These are phyloP conservation scores for Barypeithes pellucidus DNA, from an alignment of 2,888 invertebrate genomes.

Conservation along the genomic window DNA sequence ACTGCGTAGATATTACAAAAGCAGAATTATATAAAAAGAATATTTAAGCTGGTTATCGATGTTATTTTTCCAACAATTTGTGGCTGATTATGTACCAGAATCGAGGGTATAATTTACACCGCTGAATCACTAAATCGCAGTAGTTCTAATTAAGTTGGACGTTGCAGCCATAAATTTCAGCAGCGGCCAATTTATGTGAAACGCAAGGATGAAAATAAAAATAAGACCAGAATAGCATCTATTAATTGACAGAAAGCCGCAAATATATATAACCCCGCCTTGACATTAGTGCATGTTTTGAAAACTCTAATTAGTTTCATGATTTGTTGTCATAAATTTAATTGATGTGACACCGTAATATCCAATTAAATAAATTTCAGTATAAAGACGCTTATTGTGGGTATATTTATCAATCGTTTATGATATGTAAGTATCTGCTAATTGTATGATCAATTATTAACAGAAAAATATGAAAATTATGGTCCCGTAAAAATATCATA, in stretches of 20 bases:
- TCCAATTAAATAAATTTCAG: conserved; percentile 37
- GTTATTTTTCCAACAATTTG: conserved; percentile 39
- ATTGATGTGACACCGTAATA: conserved; percentile 36
- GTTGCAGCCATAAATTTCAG: conserved; percentile 66
- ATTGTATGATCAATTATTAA: conserved; percentile 17
- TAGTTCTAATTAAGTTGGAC: conserved; percentile 67
- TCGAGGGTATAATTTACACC: conserved; percentile 53
- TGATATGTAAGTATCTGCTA: conserved; percentile 14
- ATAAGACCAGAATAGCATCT: conserved; percentile 64
- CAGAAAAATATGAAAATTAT: neutral
- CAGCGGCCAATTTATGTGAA: conserved; percentile 64
- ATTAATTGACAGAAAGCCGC: conserved; percentile 64
- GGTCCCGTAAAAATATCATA: no score
- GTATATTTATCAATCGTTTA: neutral
- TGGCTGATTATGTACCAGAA: conserved; percentile 42
- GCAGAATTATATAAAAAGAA: conserved; percentile 20
- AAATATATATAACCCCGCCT: conserved; percentile 50
- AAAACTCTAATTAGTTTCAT: conserved; percentile 51
- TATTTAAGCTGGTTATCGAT: conserved; percentile 38
- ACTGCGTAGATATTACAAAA: no score
- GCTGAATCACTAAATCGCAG: conserved; percentile 61
- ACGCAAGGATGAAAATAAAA: conserved; percentile 63
- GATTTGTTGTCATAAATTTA: conserved; percentile 51
- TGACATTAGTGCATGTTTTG: conserved; percentile 52
- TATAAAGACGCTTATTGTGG: neutral